These are phyloP conservation scores for Drosophila nigritarsus DNA, from an alignment of 2,888 invertebrate species.

Conservation along the genomic window DNA sequence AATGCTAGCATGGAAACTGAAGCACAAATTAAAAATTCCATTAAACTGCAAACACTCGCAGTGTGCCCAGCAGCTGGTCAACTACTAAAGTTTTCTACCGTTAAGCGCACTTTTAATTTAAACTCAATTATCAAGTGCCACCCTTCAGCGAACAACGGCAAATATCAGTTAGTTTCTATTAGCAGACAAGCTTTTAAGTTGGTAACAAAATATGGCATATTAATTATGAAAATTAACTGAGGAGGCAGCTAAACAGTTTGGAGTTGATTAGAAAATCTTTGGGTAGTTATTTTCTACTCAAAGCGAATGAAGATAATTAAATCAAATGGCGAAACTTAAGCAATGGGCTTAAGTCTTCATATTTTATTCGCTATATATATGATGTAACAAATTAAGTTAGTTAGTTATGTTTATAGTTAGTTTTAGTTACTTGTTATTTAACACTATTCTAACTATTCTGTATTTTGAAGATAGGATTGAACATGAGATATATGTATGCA, in stretches of 20 bases:
- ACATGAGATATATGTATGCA: neutral
- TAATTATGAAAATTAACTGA: neutral
- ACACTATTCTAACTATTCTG: neutral
- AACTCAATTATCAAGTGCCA: constrained; percentile 60
- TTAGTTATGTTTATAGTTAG: too few relatives aligned
- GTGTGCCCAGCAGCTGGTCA: constrained; percentile 25
- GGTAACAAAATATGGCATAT: constrained; percentile 7
- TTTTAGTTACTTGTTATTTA: too few relatives aligned
- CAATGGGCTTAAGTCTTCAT: neutral
- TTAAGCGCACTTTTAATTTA: constrained; percentile 51
- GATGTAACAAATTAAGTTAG: neutral
- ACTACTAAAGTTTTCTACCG: constrained; percentile 27
- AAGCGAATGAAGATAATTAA: neutral
- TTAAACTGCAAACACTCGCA: constrained; percentile 70
- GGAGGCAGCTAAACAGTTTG: neutral
- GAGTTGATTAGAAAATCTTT: neutral
- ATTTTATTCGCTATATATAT: neutral
- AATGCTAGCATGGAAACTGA: constrained; percentile 35
- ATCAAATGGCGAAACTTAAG: neutral
- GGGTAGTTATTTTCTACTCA: neutral
- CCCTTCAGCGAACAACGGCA: constrained; percentile 8
- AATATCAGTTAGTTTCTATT: constrained; percentile 58
- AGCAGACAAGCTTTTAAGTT: constrained; percentile 55
- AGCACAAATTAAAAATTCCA: constrained; percentile 73
- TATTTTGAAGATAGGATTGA: neutral